A percentile compares a stretch with the other conserved stretches of the same genome.
Conservation (phyloP, 2,113 vertebrate species). For the Saguinus midas region DNA sequence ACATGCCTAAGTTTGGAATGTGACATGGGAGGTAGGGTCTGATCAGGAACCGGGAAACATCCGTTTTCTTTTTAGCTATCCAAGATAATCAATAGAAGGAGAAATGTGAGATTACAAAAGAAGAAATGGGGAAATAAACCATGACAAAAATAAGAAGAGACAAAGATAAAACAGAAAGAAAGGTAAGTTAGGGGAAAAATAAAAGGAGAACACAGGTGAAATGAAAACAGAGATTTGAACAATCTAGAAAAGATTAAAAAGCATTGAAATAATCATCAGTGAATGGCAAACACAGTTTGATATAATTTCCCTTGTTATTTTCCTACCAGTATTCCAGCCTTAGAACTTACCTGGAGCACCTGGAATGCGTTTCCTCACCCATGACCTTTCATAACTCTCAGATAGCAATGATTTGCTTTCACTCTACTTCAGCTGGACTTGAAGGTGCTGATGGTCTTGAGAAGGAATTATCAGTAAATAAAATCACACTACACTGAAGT, state of each 20-base stretch:
- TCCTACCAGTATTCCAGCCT: neutral
- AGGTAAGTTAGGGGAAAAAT: neutral
- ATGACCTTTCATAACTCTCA: constrained; percentile 70
- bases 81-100: constrained; percentile 42
- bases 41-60: neutral
- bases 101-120: neutral
- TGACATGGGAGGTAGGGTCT: neutral
- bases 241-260: neutral
- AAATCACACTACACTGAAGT: constrained; percentile 39
- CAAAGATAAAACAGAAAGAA: neutral
- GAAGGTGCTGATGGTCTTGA: constrained; percentile 27
- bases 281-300: neutral
- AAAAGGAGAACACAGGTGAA: neutral
- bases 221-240: neutral
- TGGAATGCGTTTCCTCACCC: constrained; percentile 62
- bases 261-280: neutral
- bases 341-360: neutral
- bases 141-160: neutral
- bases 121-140: neutral
- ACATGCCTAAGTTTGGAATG: neutral
- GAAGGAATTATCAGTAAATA: constrained; percentile 67
- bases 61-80: neutral
- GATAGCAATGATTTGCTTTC: constrained; percentile 79
- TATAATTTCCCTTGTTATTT: neutral
- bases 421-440: constrained; percentile 60